Evolutionary conservation across 2,797 vertebrate genomes (phyloP), one percentile per base, ranked within the genome.

Genomic region (Hyperoplus lanceolatus): DNA sequence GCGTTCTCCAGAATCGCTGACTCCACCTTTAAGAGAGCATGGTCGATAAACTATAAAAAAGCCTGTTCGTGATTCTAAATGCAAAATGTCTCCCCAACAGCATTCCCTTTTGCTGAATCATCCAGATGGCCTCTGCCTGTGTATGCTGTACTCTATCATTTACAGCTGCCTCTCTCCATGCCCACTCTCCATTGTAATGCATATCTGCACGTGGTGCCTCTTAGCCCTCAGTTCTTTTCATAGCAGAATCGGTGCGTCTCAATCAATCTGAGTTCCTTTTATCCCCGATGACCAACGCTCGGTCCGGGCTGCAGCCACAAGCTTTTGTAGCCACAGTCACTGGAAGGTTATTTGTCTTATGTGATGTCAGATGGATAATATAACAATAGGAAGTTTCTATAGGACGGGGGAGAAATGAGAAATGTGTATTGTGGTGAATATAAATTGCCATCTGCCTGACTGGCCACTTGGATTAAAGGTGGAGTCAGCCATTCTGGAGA

Each of bases 101-200:
- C n/a, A 77, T n/a, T 29, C 29, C 64, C 60, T 63, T 76, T 62
- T 39, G 38, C 57, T 68, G 72, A 81, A 72, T 84, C 73, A 79
- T 79, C 92, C 93, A 94, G 92, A 92, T 92, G 93, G 93, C 73
- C 89, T 77, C 70, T 85, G 87, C 85, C 29, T 92, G 90, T 86
- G 90, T 92, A 89, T 86, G 90, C 90, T 90, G 89, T 90, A 90
- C 87, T 86, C 79, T 74, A 51, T 89, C 88, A 90, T 76, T 83
- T 70, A 41, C 53, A 74, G 80, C 83, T 58, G 82, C 81, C 80
- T 80, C 80, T 81, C 70, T 82, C 64, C 83, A 72, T 62, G 87
- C 77, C 70, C 29, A 29, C 70, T 1, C 72, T 71, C 92, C 8
- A 88, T 94, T 92, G 90, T 93, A 49, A 93, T 90, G 92, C 88